phyloP scores from a whole-genome alignment of 1,140 invertebrate genomes.

The Trichonephila inaurata region DNA sequence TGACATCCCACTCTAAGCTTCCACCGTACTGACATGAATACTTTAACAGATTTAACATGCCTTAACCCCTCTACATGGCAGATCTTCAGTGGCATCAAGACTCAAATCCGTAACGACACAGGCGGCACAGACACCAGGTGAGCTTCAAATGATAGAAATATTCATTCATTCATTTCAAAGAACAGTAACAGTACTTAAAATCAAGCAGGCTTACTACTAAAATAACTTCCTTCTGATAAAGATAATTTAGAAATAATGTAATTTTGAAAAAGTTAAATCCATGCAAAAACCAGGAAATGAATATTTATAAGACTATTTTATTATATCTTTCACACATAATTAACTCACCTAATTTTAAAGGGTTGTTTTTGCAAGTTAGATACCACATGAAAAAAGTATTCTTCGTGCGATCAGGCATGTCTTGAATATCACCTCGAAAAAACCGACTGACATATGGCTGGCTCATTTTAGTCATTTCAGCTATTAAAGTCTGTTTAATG shows the following conservation, averaged over 20 bases:
- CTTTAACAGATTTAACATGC: too few relatives aligned
- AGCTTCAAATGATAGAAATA: too few relatives aligned
- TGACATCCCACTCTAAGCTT: too few relatives aligned
- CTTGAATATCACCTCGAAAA: slow-evolving; percentile 80
- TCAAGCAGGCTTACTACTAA: too few relatives aligned
- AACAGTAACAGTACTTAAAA: too few relatives aligned
- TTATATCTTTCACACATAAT: not conserved
- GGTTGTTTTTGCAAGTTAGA: slow-evolving; percentile 79
- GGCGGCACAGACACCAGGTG: too few relatives aligned
- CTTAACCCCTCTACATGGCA: too few relatives aligned
- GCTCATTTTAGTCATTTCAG: slow-evolving; percentile 80
- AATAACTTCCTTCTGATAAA: not conserved
- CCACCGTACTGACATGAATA: too few relatives aligned
- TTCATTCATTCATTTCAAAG: too few relatives aligned
- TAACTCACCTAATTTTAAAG: slow-evolving; percentile 77
- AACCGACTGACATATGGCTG: slow-evolving; percentile 81
- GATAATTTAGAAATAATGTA: not conserved
- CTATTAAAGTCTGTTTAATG: slow-evolving; percentile 80
- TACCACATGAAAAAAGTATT: slow-evolving; percentile 80
- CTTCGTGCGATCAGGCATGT: slow-evolving; percentile 80
- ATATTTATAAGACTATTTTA: not conserved
- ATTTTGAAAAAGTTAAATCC: not conserved
- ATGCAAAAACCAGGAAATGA: not conserved
- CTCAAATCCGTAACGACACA: too few relatives aligned
- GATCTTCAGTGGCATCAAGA: too few relatives aligned